Evolutionary conservation across 1,140 invertebrate species (phyloP).

Genomic region (Hydropsyche tenuis): DNA sequence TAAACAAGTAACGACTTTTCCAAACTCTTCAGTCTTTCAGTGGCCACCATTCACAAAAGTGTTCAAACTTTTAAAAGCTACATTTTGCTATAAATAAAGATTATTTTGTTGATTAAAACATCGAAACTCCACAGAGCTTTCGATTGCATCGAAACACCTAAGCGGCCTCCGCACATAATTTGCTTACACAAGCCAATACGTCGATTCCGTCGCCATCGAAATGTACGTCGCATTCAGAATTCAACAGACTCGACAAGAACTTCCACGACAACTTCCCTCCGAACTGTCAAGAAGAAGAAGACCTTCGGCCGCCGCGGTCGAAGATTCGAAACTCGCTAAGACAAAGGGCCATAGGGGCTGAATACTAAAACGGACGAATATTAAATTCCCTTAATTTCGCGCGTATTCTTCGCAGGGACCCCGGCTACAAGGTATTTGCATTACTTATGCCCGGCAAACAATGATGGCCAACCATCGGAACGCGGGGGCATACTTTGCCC

Average conservation of each 20-base stretch:
- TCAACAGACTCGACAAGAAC: background rate
- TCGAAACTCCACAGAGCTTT: constrained; percentile 11
- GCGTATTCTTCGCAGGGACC: background rate
- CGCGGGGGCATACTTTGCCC: constrained; percentile 32
- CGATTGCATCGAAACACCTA: background rate
- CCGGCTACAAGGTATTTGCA: constrained; percentile 44
- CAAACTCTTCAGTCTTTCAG: too few species aligned
- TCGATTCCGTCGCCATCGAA: constrained; percentile 35
- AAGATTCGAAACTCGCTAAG: constrained; percentile 2
- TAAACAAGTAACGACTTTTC: too few species aligned
- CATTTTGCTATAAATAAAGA: too few species aligned
- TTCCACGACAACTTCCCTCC: background rate
- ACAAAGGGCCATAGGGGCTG: background rate
- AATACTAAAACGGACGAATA: too few species aligned
- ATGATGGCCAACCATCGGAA: constrained; percentile 42
- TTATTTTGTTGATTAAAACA: too few species aligned
- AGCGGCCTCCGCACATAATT: constrained; percentile 22
- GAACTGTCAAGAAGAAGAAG: constrained; percentile 8
- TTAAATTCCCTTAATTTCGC: too few species aligned
- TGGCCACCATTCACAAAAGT: too few species aligned
- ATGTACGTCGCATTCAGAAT: constrained; percentile 32
- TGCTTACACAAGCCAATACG: constrained; percentile 29
- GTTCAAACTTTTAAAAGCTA: too few species aligned
- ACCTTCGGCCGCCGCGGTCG: background rate
- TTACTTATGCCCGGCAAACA: constrained; percentile 47